Conservation (phyloP, 1,140 invertebrate species). For the Trachymyrmex cornetzi region DNA sequence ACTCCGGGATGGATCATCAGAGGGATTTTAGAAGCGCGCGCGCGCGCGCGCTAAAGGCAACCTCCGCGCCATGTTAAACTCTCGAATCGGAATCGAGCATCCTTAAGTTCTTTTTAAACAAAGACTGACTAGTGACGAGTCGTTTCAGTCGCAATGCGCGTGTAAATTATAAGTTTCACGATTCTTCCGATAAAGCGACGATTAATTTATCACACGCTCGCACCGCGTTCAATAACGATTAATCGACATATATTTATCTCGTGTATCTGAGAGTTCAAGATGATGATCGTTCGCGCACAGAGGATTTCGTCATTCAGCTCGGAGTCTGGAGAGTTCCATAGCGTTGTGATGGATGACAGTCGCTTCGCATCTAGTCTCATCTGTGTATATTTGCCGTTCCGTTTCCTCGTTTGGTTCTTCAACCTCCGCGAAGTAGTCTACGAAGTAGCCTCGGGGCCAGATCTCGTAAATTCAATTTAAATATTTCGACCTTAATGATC, state of each 20-base stretch:
- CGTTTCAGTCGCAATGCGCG: not conserved
- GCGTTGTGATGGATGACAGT: constrained; percentile 42
- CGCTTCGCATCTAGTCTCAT: not conserved
- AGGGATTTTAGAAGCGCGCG: constrained; percentile 49
- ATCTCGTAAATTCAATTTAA: constrained; percentile 85
- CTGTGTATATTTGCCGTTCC: constrained; percentile 33
- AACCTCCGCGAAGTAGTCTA: constrained; percentile 60
- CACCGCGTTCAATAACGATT: constrained; percentile 1
- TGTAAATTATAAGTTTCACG: not conserved
- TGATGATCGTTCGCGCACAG: not conserved
- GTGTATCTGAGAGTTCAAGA: not conserved
- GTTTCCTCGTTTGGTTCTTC: constrained; percentile 51
- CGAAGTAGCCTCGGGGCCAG: constrained; percentile 72
- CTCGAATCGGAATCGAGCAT: constrained; percentile 22
- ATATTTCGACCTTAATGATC: constrained; percentile 86
- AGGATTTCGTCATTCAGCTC: constrained; percentile 41
- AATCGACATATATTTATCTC: constrained; percentile 4
- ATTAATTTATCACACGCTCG: constrained; percentile 19
- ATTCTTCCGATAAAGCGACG: not conserved
- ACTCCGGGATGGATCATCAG: constrained; percentile 55
- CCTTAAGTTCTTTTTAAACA: not conserved
- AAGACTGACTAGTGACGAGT: constrained; percentile 15
- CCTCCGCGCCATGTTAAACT: constrained; percentile 15
- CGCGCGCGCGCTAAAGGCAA: constrained; percentile 1
- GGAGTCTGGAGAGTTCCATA: not conserved